Base-by-base conservation (phyloP, 1,140 invertebrate genomes). In the Coboldia fuscipes region DNA sequence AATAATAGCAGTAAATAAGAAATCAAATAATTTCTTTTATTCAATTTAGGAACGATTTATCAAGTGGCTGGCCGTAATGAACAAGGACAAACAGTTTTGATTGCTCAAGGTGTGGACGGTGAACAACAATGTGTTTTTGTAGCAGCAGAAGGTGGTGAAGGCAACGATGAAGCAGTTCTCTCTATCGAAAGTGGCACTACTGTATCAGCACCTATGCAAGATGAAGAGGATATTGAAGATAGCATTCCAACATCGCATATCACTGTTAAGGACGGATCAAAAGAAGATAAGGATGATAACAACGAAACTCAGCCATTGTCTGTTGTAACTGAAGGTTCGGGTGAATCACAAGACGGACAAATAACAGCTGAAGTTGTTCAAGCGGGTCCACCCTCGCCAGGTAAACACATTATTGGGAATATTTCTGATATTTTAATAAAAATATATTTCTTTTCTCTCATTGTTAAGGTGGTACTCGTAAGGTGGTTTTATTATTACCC, bases 361-460 rank as follows among this genome's bases (percentile, higher is more conserved):
- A 74, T 83, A 43, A 76, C 81, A 16, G 79, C 78, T 36, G 78
- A 83, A 55, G 67, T 83, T 18, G 71, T 83, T 23, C 75, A 79
- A 58, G 75, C 78, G 1, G 75, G 79, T 50, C 64, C 74, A 42
- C 76, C 76, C 4, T 75, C 74, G 39, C 75, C 77, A 44, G 76
- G 77, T 79, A 60, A 57, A 46, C n/a, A n/a, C n/a, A n/a, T n/a
- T n/a, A n/a, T 40, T 30, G 33, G 27, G 21, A 27, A 28, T 28
- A 8, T 29, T 23, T 21, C 24, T 37, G 36, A 12, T n/a, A n/a
- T n/a, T n/a, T n/a, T n/a, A n/a, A n/a, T n/a, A n/a, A n/a, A n/a
- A 35, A 29, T 9, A 30, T 17, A 18, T 35, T 26, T 22, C 12
- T 9, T 36, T 30, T n/a, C 7, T 29, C 41, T 43, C 37, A 44